Conservation (phyloP, 2,888 invertebrate genomes). For the Heliconius sara region DNA sequence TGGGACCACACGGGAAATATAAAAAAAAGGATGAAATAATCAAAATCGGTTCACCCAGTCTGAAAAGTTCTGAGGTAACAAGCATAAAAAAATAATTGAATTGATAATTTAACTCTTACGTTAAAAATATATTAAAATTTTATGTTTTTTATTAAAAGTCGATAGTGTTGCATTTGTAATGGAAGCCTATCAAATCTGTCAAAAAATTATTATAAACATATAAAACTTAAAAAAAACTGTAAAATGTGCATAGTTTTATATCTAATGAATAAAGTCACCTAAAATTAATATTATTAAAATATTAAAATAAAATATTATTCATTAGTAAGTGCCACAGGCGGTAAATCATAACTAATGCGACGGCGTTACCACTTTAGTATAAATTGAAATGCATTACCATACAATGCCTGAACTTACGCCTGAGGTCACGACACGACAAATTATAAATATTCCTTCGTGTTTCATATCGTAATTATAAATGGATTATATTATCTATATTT, state of each 20-base stretch:
- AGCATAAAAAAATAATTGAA: too few species aligned
- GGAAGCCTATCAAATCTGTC: too few species aligned
- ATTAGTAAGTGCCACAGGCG: not conserved
- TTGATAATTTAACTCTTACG: too few species aligned
- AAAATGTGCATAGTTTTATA: not conserved
- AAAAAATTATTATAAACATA: too few species aligned
- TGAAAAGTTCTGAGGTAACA: too few species aligned
- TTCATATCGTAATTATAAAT: conserved; percentile 14
- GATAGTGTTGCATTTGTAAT: too few species aligned
- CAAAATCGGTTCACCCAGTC: too few species aligned
- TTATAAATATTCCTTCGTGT: conserved; percentile 24
- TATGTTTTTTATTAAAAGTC: too few species aligned
- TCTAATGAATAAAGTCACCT: not conserved
- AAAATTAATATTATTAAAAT: not conserved
- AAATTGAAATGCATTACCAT: conserved; percentile 37
- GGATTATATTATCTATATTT: conserved; percentile 9
- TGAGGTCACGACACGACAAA: conserved; percentile 37
- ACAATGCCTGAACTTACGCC: conserved; percentile 33
- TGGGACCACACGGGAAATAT: too few species aligned
- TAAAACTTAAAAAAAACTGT: not conserved
- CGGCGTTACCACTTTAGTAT: conserved; percentile 31
- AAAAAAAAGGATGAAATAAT: too few species aligned
- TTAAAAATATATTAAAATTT: too few species aligned
- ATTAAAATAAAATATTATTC: not conserved
- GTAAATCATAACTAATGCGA: conserved; percentile 20